Conservation (phyloP, 2,888 invertebrate species). For the Melieria crassipennis region DNA sequence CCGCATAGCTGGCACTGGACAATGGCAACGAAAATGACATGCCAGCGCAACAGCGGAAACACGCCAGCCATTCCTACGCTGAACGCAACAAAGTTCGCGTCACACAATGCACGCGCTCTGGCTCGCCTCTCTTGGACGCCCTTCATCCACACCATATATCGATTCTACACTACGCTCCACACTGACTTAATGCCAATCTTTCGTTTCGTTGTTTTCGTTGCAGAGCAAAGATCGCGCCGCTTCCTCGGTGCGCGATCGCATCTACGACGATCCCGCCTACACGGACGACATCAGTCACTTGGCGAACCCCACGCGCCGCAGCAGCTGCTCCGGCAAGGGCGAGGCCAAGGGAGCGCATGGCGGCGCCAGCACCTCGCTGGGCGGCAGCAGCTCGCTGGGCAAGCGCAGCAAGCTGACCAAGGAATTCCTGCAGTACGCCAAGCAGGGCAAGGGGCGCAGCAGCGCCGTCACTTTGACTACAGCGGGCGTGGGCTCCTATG, state of each 20-base stretch:
- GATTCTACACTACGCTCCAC: too few relatives aligned
- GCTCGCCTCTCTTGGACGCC: too few relatives aligned
- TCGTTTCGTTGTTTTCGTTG: conserved; percentile 15
- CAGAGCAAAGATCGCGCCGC: conserved; percentile 63
- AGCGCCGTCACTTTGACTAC: conserved; percentile 9
- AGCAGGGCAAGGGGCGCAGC: conserved; percentile 46
- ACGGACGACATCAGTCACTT: conserved; percentile 66
- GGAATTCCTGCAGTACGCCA: conserved; percentile 55
- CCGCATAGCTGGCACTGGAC: too few relatives aligned
- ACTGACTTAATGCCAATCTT: not conserved
- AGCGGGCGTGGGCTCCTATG: conserved; percentile 36
- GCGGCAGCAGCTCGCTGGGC: conserved; percentile 52
- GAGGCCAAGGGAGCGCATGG: conserved; percentile 32
- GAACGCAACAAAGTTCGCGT: too few relatives aligned
- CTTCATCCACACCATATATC: too few relatives aligned
- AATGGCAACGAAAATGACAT: too few relatives aligned
- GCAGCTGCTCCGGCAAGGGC: conserved; percentile 47
- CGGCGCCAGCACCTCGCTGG: conserved; percentile 19
- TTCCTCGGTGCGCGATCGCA: conserved; percentile 62
- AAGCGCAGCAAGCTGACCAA: conserved; percentile 57
- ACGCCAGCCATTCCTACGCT: too few relatives aligned
- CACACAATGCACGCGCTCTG: too few relatives aligned
- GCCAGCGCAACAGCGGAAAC: too few relatives aligned
- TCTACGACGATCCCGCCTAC: conserved; percentile 65
- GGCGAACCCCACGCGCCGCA: conserved; percentile 62